phyloP scores from a whole-genome alignment of 2,888 invertebrate genomes.

The Brachylomia viminalis region DNA sequence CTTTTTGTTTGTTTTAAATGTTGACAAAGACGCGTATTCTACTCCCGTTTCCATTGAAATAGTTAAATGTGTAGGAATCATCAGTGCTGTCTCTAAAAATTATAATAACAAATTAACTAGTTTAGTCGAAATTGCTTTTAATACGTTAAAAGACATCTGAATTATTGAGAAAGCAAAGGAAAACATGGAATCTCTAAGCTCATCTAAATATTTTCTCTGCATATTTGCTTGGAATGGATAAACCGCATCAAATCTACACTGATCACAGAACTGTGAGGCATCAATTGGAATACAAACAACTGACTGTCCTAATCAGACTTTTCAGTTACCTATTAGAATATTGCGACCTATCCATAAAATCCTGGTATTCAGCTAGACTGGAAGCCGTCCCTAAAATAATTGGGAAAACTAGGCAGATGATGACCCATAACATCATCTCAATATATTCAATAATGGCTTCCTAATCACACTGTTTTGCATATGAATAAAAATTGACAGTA shows the following conservation, averaged over 20 bases:
- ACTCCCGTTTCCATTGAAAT: neutral
- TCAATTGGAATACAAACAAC: no score
- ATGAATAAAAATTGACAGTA: neutral
- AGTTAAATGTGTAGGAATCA: neutral
- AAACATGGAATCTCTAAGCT: neutral
- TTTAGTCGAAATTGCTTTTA: neutral
- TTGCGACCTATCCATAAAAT: neutral
- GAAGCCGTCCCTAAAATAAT: neutral
- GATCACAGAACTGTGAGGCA: neutral
- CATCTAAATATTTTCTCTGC: neutral
- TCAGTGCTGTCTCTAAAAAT: neutral
- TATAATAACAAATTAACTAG: neutral
- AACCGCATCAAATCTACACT: neutral
- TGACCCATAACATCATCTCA: neutral
- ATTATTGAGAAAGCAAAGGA: neutral
- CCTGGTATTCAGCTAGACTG: neutral
- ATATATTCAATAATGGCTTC: neutral
- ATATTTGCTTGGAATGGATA: neutral
- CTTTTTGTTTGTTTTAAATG: neutral
- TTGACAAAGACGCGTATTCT: neutral
- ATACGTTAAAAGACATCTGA: neutral
- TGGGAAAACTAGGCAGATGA: neutral
- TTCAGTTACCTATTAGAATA: neutral
- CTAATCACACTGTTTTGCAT: neutral
- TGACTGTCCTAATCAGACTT: neutral